Evolutionary conservation across 2,888 invertebrate genomes (phyloP).

Genomic region (Formica aserva): DNA sequence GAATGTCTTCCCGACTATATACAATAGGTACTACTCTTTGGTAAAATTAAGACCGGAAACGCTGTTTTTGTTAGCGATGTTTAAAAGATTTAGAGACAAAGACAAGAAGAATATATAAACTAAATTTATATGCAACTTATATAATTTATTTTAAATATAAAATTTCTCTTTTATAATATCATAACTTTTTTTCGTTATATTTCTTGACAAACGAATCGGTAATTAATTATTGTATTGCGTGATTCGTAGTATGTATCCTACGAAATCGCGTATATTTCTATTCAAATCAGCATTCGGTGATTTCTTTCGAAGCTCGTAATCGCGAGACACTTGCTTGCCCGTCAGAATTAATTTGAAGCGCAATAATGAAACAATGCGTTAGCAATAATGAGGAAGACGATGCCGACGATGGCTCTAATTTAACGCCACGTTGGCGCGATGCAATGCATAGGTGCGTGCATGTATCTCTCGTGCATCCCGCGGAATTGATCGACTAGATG

Average conservation of each 20-base stretch:
- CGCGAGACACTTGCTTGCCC: background rate
- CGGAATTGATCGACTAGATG: slow-evolving; percentile 45
- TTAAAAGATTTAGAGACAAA: background rate
- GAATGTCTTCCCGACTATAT: background rate
- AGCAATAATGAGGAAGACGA: slow-evolving; percentile 26
- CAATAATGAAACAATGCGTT: slow-evolving; percentile 37
- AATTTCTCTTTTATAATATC: background rate
- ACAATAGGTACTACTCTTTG: background rate
- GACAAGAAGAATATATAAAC: background rate
- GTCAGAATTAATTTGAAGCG: slow-evolving; percentile 24
- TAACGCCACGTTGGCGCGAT: slow-evolving; percentile 44
- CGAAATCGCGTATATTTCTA: background rate
- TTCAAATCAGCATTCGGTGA: slow-evolving; percentile 6
- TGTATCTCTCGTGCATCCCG: slow-evolving; percentile 26
- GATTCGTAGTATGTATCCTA: background rate
- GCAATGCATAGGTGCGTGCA: background rate
- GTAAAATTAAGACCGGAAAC: background rate
- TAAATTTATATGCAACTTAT: background rate
- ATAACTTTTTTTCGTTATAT: background rate
- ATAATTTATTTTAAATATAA: background rate
- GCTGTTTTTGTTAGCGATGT: background rate
- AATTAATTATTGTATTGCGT: background rate
- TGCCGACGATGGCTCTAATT: slow-evolving; percentile 37
- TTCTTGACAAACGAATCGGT: background rate
- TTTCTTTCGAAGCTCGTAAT: slow-evolving; percentile 1